phyloP scores from a whole-genome alignment of 2,888 invertebrate genomes.

The Eristalis arbustorum region DNA sequence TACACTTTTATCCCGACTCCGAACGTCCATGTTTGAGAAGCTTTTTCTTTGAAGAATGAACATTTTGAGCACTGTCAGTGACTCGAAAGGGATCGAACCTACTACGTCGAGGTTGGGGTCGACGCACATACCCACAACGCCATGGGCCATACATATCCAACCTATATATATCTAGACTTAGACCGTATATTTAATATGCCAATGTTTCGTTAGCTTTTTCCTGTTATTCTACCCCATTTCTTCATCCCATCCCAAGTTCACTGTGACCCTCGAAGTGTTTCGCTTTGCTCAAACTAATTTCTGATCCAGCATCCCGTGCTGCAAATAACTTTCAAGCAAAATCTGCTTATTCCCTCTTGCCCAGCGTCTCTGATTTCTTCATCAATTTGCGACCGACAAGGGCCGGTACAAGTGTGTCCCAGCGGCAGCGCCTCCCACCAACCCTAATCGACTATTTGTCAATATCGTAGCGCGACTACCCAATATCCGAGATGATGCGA shows the following conservation, averaged over 20 bases:
- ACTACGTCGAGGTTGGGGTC: no score
- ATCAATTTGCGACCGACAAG: background rate
- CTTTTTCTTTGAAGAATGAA: no score
- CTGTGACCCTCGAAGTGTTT: background rate
- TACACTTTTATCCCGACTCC: no score
- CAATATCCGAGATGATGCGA: background rate
- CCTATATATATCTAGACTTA: no score
- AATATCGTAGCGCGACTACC: background rate
- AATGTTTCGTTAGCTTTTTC: no score
- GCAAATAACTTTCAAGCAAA: background rate
- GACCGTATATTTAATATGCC: no score
- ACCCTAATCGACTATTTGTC: background rate
- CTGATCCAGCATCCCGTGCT: background rate
- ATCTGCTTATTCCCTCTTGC: background rate
- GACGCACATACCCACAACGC: no score
- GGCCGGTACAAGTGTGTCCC: background rate
- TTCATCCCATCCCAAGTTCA: background rate
- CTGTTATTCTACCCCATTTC: background rate
- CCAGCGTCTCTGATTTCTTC: background rate
- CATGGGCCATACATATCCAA: no score
- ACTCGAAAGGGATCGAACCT: no score
- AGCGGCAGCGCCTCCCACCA: background rate
- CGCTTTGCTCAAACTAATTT: background rate
- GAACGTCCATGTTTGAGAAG: no score
- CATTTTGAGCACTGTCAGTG: no score